A percentile compares a stretch with the other conserved stretches of the same genome.
phyloP scores from a whole-genome alignment of 2,797 vertebrate genomes.

The Cossypha polioptera region DNA sequence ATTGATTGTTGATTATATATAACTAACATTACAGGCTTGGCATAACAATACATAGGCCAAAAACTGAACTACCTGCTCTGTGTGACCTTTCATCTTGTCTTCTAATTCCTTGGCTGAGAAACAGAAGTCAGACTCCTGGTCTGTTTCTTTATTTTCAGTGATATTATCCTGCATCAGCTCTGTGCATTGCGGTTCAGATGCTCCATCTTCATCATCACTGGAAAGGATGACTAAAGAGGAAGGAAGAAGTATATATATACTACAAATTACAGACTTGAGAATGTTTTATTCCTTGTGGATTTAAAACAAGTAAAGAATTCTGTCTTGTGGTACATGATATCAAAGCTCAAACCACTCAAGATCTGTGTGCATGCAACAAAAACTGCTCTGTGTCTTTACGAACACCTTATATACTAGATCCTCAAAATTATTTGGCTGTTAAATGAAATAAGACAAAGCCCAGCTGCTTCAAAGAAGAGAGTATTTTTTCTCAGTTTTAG shows the following conservation, averaged over 20 bases:
- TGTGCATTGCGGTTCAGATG: conserved; percentile 37
- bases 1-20: too few species aligned
- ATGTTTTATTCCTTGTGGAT: not conserved
- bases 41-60: not conserved
- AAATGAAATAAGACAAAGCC: not conserved
- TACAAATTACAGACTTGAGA: not conserved
- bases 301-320: not conserved
- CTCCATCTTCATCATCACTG: conserved; percentile 87
- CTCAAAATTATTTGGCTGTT: not conserved
- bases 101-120: conserved; percentile 18
- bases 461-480: not conserved
- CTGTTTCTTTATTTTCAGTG: conserved; percentile 9
- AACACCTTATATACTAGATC: not conserved
- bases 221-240: conserved; percentile 87
- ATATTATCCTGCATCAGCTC: not conserved
- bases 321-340: not conserved
- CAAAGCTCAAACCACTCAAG: not conserved
- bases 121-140: not conserved
- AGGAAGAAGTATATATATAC: not conserved
- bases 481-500: not conserved
- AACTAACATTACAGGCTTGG: not conserved
- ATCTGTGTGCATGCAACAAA: rapidly evolving
- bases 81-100: not conserved
- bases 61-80: conserved; percentile 55
- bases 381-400: not conserved